These are phyloP conservation scores for Acleris holmiana DNA, from an alignment of 2,888 invertebrate species.

Conservation along the genomic window DNA sequence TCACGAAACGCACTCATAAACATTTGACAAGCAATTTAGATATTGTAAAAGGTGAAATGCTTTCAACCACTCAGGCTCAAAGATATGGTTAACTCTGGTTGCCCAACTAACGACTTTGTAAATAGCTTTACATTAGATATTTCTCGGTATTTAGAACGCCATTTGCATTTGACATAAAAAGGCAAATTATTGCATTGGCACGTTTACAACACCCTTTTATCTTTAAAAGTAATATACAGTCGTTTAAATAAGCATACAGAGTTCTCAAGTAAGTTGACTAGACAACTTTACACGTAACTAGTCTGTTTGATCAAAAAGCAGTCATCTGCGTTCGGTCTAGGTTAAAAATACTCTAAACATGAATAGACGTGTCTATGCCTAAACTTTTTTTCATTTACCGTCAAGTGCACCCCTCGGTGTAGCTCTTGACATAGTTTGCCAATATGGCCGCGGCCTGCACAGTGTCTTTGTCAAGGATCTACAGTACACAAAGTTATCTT, in stretches of 20 bases:
- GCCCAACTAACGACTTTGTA: slow-evolving; percentile 55
- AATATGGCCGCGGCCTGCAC: slow-evolving; percentile 51
- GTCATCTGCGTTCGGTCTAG: background rate
- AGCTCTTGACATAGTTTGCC: slow-evolving; percentile 64
- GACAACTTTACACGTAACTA: too few relatives aligned
- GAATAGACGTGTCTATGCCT: slow-evolving; percentile 21
- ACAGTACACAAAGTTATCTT: slow-evolving; percentile 41
- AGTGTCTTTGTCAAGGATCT: slow-evolving; percentile 62
- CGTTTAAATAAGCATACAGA: too few relatives aligned
- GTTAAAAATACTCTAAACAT: background rate
- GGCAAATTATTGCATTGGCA: background rate
- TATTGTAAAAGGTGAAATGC: slow-evolving; percentile 57
- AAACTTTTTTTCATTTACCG: slow-evolving; percentile 26
- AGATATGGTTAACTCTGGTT: slow-evolving; percentile 48
- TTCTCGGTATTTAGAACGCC: slow-evolving; percentile 46
- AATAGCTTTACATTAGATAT: slow-evolving; percentile 47
- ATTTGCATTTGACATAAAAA: slow-evolving; percentile 48
- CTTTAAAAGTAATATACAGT: too few relatives aligned
- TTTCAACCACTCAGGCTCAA: slow-evolving; percentile 61
- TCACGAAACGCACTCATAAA: slow-evolving; percentile 47
- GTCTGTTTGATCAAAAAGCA: too few relatives aligned
- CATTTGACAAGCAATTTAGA: slow-evolving; percentile 47
- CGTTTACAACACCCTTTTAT: too few relatives aligned
- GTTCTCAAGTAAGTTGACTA: too few relatives aligned
- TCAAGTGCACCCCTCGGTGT: slow-evolving; percentile 32